These are phyloP conservation scores for Nezara viridula DNA, from an alignment of 2,888 invertebrate species.

Conservation along the genomic window DNA sequence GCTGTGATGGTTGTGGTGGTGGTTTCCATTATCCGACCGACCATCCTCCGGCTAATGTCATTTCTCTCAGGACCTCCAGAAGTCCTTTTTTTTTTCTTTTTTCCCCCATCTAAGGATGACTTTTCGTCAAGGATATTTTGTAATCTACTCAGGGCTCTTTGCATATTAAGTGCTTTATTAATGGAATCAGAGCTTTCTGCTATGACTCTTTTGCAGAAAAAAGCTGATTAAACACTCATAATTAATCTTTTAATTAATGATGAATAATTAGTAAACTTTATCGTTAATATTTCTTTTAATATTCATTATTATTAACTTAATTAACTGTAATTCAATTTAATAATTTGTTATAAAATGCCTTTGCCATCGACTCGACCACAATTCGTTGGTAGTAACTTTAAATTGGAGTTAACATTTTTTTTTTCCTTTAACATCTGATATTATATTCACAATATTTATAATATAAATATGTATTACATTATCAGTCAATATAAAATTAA, in stretches of 20 bases:
- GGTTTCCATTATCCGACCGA: neutral
- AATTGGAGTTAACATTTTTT: no score
- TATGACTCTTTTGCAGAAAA: neutral
- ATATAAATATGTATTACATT: no score
- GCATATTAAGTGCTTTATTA: constrained; percentile 17
- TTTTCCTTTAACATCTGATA: no score
- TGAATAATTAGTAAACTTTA: neutral
- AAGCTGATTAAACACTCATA: neutral
- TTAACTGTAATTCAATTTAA: neutral
- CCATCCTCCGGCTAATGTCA: neutral
- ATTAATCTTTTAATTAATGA: neutral
- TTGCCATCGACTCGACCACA: no score
- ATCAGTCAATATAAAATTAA: no score
- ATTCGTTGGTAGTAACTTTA: no score
- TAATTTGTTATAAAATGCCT: neutral
- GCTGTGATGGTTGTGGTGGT: neutral
- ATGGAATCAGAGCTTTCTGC: neutral
- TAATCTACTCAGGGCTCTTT: neutral
- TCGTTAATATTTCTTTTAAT: no score
- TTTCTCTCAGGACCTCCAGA: neutral
- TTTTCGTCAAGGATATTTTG: neutral
- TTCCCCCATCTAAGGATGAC: neutral
- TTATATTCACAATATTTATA: no score
- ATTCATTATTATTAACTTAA: no score
- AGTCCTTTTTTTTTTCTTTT: neutral